Percentiles rank a stretch among this genome's conserved stretches.
Evolutionary conservation across 2,797 vertebrate species (phyloP).

Genomic region (Oryzias sinensis): DNA sequence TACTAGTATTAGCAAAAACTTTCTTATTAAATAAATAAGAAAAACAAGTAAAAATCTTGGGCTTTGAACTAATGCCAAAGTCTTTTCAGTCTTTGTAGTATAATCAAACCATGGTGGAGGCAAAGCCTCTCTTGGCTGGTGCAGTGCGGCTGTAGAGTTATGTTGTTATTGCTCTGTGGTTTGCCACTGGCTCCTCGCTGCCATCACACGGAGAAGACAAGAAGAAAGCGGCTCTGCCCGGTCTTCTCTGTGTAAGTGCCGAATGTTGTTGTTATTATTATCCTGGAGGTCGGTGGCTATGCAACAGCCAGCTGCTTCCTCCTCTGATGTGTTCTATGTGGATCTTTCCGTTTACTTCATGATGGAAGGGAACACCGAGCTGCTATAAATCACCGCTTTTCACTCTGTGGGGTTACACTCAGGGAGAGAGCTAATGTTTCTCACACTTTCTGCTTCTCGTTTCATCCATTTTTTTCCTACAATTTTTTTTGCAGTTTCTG

Average conservation of each 20-base stretch:
- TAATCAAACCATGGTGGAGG: slow-evolving; percentile 23
- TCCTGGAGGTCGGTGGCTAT: slow-evolving; percentile 61
- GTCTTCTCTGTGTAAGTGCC: slow-evolving; percentile 46
- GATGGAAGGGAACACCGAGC: slow-evolving; percentile 64
- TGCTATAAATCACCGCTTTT: slow-evolving; percentile 64
- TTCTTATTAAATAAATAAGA: too few species aligned
- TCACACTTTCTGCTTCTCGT: slow-evolving; percentile 19
- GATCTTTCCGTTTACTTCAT: slow-evolving; percentile 78
- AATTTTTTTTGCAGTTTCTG: slow-evolving; percentile 4
- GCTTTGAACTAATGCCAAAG: neutral
- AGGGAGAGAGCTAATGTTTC: slow-evolving; percentile 27
- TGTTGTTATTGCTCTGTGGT: slow-evolving; percentile 41
- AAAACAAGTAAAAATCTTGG: slow-evolving; percentile 6
- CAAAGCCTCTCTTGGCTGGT: slow-evolving; percentile 19
- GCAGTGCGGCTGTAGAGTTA: slow-evolving; percentile 19
- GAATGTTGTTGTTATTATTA: slow-evolving; percentile 73
- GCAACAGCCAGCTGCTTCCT: slow-evolving; percentile 74
- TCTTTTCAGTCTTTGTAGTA: slow-evolving; percentile 15
- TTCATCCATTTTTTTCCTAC: slow-evolving; percentile 5
- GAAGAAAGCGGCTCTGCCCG: slow-evolving; percentile 40
- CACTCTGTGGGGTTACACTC: slow-evolving; percentile 46
- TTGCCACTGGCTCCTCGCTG: slow-evolving; percentile 38
- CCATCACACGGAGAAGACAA: slow-evolving; percentile 32
- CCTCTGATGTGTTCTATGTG: slow-evolving; percentile 70
- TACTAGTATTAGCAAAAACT: too few species aligned